Evolutionary conservation across 1,140 invertebrate genomes (phyloP).

Genomic region (Nasonia longicornis): DNA sequence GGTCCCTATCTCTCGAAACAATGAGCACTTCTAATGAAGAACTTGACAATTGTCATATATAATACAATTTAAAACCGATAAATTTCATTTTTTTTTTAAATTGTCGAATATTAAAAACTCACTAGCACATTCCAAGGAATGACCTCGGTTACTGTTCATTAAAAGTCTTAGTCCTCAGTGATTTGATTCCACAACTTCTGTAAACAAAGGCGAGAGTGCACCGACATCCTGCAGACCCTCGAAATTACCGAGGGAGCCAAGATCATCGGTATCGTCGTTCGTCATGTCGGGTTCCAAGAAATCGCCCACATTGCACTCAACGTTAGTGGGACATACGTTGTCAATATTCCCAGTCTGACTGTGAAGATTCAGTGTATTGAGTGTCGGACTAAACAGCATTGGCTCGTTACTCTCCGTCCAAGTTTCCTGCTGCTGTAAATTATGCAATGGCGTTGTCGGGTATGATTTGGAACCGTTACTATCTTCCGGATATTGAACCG

Average conservation of each 20-base stretch:
- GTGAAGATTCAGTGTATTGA: slow-evolving; percentile 62
- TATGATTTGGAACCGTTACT: slow-evolving; percentile 65
- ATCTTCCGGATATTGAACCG: slow-evolving; percentile 54
- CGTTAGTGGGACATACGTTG: slow-evolving; percentile 44
- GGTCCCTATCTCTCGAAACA: slow-evolving; percentile 6
- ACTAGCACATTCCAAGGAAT: slow-evolving; percentile 25
- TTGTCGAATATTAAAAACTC: slow-evolving; percentile 34
- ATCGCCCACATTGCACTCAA: slow-evolving; percentile 61
- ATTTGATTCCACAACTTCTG: slow-evolving; percentile 66
- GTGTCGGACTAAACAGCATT: slow-evolving; percentile 65
- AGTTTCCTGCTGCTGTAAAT: slow-evolving; percentile 51
- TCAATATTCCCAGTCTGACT: slow-evolving; percentile 46
- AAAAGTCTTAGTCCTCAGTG: slow-evolving; percentile 51
- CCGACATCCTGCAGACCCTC: slow-evolving; percentile 66
- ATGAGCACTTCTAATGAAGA: slow-evolving; percentile 9
- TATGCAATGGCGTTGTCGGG: slow-evolving; percentile 65
- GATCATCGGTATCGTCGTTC: slow-evolving; percentile 60
- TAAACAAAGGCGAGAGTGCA: slow-evolving; percentile 65
- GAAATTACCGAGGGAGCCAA: slow-evolving; percentile 64
- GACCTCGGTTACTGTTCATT: slow-evolving; percentile 39
- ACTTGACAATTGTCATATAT: neutral
- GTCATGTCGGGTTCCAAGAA: slow-evolving; percentile 60
- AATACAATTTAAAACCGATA: slow-evolving; percentile 3
- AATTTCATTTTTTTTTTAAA: slow-evolving; percentile 3
- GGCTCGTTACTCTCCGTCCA: slow-evolving; percentile 64